Conservation (phyloP, 2,797 vertebrate genomes). For the Numenius phaeopus region DNA sequence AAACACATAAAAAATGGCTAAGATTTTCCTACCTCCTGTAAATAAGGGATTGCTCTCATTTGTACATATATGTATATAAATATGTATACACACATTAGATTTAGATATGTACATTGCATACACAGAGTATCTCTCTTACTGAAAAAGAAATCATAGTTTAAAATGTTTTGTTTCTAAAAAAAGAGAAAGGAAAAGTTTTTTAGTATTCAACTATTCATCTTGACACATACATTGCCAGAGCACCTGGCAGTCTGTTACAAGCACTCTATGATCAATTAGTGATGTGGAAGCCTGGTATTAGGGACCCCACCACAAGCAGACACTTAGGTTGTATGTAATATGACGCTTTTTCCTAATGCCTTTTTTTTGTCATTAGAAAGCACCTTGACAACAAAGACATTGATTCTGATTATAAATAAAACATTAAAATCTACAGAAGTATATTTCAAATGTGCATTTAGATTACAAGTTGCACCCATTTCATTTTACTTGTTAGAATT, state of each 20-base stretch:
- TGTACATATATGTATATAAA: not conserved
- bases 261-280: not conserved
- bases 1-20: not conserved
- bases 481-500: not conserved
- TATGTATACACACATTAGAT: not conserved
- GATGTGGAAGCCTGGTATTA: not conserved
- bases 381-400: not conserved
- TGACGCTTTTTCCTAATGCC: not conserved
- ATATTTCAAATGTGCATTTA: not conserved
- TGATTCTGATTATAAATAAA: not conserved
- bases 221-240: not conserved
- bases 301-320: not conserved
- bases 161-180: not conserved
- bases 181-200: not conserved
- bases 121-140: not conserved
- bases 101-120: not conserved
- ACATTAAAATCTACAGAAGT: not conserved
- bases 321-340: not conserved
- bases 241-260: not conserved
- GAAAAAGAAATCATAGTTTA: not conserved
- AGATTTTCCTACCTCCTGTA: not conserved
- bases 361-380: not conserved
- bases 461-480: not conserved
- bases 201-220: not conserved
- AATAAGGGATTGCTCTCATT: not conserved